These are phyloP conservation scores for Lutjanus argentimaculatus DNA, from an alignment of 2,797 vertebrate genomes.

Conservation along the genomic window DNA sequence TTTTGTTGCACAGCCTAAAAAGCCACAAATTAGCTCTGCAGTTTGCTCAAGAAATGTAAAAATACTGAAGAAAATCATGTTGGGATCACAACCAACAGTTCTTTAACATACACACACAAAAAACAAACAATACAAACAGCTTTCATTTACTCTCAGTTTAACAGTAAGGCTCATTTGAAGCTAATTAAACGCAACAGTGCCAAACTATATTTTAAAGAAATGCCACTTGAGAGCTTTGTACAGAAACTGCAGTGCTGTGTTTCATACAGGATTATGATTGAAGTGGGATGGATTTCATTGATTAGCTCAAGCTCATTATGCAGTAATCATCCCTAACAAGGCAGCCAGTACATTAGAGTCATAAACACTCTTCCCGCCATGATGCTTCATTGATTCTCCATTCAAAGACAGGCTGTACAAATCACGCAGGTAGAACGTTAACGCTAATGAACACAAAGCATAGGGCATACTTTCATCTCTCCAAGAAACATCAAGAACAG, in stretches of 20 bases:
- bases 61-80: background rate
- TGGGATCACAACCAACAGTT: background rate
- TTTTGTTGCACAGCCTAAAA: background rate
- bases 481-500: conserved; percentile 43
- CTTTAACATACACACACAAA: too few species aligned
- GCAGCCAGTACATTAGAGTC: conserved; percentile 25
- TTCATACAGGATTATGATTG: conserved; percentile 34
- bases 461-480: conserved; percentile 47
- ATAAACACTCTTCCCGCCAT: conserved; percentile 12
- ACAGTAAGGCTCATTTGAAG: conserved; percentile 5
- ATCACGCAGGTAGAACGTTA: conserved; percentile 54
- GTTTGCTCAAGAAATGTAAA: background rate
- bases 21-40: background rate
- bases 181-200: conserved; percentile 26
- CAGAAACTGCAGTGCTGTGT: background rate
- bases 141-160: background rate
- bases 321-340: conserved; percentile 54
- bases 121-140: background rate
- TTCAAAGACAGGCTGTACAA: conserved; percentile 28
- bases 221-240: conserved; percentile 12
- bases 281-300: conserved; percentile 54
- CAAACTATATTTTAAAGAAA: conserved; percentile 33
- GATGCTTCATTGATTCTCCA: conserved; percentile 52
- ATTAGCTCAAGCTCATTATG: conserved; percentile 56
- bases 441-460: conserved; percentile 48